Evolutionary conservation across 2,113 vertebrate genomes (phyloP), one percentile per base, ranked within the genome.

Genomic region (Brienomyrus longianalis): DNA sequence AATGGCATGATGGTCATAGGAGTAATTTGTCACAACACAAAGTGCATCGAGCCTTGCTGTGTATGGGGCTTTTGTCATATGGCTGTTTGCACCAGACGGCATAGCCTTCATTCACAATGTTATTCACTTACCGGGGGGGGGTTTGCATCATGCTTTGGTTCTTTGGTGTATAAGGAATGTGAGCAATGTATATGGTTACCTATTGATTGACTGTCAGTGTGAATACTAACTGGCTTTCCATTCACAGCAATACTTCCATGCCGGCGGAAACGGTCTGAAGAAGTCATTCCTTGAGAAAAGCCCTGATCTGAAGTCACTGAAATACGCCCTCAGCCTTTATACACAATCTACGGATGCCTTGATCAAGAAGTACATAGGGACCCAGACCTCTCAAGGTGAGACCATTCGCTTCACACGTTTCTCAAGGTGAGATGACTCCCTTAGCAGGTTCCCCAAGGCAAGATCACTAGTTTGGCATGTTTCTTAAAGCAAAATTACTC

Each of bases 221-320:
- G 59, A 86, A 70, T 56, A 54, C 85, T 91, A 62, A 5, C 31
- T 13, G 17, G 47, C 91, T 92, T 90, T 90, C 45, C 62, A 21
- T 93, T 91, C 94, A 51, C 91, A 99, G 98, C 98, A 99, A 99
- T 99, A 99, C 90, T 99, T 99, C 94, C 98, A 99, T 91, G 98
- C 98, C 70, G 98, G 98, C 94, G 98, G 98, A 94, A 99, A 96
- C 48, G 98, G 98, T 11, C 93, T 99, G 93, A 99, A 99, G 95
- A 99, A 99, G 96, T 98, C 96, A 87, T 99, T 98, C 95, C 94
- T 99, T 45, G 98, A 99, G 93, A 99, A 98, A 94, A 99, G 98
- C 92, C 96, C 97, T 0, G 98, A 99, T 89, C 95, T 99, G 62
- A 98, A 97, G 92, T 99, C 98, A 88, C 95, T 99, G 91, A 98